Conservation (phyloP, 2,797 vertebrate species). For the Peromyscus nudipes region DNA sequence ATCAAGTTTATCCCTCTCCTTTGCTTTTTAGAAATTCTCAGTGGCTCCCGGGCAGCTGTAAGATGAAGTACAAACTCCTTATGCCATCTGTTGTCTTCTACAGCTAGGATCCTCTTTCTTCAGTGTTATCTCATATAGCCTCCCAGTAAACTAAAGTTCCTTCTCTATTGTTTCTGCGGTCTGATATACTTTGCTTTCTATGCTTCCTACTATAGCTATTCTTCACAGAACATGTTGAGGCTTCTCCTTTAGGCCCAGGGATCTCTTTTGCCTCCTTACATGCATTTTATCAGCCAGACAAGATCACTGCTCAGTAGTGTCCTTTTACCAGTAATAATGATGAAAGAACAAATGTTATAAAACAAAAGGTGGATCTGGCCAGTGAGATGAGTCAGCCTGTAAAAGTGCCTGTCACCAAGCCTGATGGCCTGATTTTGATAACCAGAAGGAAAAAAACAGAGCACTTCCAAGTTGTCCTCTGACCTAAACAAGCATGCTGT, state of each 20-base stretch:
- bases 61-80: not conserved
- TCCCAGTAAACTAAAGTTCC: not conserved
- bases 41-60: not conserved
- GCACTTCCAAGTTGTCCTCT: not conserved
- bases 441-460: not conserved
- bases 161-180: not conserved
- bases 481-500: not conserved
- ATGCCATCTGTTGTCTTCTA: not conserved
- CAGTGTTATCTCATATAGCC: not conserved
- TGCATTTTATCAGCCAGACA: not conserved
- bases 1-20: not conserved
- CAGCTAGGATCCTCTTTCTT: not conserved
- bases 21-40: constrained; percentile 23
- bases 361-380: not conserved
- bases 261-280: not conserved
- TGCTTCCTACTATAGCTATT: not conserved
- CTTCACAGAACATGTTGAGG: not conserved
- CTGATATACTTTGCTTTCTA: constrained; percentile 5
- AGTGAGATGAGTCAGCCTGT: not conserved
- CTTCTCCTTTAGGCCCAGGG: not conserved
- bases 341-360: not conserved
- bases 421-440: not conserved
- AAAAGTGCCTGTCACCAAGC: not conserved
- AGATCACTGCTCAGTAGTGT: not conserved
- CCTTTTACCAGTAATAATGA: not conserved